A percentile compares a stretch with the other conserved stretches of the same genome.
Conservation (phyloP, 2,113 vertebrate species). For the Marmota flaviventris region DNA sequence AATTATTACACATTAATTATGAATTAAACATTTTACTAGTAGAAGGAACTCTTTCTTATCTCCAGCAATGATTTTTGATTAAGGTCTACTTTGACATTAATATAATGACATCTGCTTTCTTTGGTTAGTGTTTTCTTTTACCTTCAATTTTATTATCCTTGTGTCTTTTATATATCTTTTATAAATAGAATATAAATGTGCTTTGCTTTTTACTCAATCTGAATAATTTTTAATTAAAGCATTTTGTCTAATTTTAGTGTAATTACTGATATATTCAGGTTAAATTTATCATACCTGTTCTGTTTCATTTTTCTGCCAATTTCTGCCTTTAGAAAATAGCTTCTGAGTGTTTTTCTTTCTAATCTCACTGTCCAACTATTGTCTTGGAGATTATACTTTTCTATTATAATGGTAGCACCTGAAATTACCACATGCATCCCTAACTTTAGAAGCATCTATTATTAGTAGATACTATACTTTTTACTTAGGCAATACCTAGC, state of each 20-base stretch:
- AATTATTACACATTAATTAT: neutral
- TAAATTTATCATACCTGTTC: constrained; percentile 24
- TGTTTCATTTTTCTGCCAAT: neutral
- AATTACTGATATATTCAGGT: neutral
- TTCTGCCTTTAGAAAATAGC: constrained; percentile 25
- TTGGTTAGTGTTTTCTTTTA: neutral
- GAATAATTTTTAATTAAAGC: constrained; percentile 44
- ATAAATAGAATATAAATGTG: constrained; percentile 34
- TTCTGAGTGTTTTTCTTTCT: constrained; percentile 7
- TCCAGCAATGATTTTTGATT: neutral
- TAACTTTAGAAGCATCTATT: neutral
- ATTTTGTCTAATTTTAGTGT: constrained; percentile 49
- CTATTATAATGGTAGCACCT: neutral
- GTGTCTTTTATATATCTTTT: constrained; percentile 1
- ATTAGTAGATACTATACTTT: constrained; percentile 10
- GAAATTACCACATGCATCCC: constrained; percentile 31
- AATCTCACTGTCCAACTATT: neutral
- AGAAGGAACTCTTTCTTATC: neutral
- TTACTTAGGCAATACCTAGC: neutral
- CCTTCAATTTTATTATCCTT: neutral
- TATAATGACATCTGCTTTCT: neutral
- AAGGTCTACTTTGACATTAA: constrained; percentile 28
- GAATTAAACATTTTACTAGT: neutral
- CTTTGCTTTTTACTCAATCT: constrained; percentile 28
- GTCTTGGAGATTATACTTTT: constrained; percentile 42